Evolutionary conservation across 2,797 vertebrate species (phyloP).

Genomic region (Anguilla marmorata): DNA sequence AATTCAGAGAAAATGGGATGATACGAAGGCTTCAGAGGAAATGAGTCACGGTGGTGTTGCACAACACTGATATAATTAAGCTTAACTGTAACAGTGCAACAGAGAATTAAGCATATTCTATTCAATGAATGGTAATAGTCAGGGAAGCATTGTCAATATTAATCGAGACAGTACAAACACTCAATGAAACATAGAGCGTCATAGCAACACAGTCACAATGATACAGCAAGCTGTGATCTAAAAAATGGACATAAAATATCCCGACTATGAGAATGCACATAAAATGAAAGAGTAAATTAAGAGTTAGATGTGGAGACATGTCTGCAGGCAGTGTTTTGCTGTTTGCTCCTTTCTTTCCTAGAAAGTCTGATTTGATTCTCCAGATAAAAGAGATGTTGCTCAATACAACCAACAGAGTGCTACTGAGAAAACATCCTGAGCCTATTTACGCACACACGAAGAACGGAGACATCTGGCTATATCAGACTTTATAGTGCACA

Average conservation of each 20-base stretch:
- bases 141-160: not conserved
- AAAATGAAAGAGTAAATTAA: not conserved
- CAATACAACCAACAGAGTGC: not conserved
- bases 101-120: not conserved
- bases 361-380: not conserved
- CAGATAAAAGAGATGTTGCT: not conserved
- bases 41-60: not conserved
- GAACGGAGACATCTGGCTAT: not conserved
- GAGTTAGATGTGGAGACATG: not conserved
- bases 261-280: not conserved
- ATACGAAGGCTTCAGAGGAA: not conserved
- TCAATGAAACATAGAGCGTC: not conserved
- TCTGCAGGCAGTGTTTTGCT: not conserved
- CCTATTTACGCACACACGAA: not conserved
- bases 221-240: not conserved
- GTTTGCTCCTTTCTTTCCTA: not conserved
- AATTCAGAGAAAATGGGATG: conserved; percentile 4
- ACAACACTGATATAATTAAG: not conserved
- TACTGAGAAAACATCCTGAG: not conserved
- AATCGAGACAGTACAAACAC: not conserved
- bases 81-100: not conserved
- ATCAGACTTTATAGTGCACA: not conserved
- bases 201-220: not conserved
- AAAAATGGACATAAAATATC: not conserved
- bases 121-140: conserved; percentile 6